Conservation (phyloP, 1,140 invertebrate species). For the Aphelenchoides besseyi region DNA sequence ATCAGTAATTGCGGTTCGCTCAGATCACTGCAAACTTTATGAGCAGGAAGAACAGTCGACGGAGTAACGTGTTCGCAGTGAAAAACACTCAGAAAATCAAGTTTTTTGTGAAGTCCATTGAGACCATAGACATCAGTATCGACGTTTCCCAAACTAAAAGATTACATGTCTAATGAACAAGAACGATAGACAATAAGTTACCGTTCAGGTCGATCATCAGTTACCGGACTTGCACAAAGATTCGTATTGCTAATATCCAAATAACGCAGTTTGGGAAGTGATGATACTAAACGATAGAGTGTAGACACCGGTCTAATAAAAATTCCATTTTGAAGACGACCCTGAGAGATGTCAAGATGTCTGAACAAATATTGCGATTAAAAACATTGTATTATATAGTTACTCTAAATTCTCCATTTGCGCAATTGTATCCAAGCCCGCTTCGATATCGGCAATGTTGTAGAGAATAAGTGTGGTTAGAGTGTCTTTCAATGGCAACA, state of each 20-base stretch:
- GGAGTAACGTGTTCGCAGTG: conserved; percentile 11
- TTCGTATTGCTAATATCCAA: conserved; percentile 26
- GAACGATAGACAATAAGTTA: no score
- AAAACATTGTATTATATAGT: conserved; percentile 36
- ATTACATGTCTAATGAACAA: conserved; percentile 15
- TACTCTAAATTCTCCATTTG: conserved; percentile 67
- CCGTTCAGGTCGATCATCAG: conserved; percentile 69
- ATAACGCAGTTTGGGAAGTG: conserved; percentile 12
- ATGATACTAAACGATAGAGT: conserved; percentile 19
- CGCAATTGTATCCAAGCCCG: conserved; percentile 67
- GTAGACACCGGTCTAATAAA: conserved; percentile 70
- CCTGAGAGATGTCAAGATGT: conserved; percentile 78
- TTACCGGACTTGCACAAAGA: conserved; percentile 49
- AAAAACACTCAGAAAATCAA: conserved; percentile 24
- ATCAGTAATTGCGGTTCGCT: conserved; percentile 1
- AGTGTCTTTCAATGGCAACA: conserved; percentile 26
- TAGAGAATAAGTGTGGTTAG: conserved; percentile 74
- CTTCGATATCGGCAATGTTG: conserved; percentile 69
- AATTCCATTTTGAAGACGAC: conserved; percentile 69
- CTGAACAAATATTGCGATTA: conserved; percentile 66
- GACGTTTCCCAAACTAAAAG: conserved; percentile 60
- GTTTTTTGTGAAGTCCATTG: neutral
- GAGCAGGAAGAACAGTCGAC: neutral
- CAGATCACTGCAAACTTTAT: conserved; percentile 10
- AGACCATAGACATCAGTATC: conserved; percentile 18